These are phyloP conservation scores for Agrenia bidenticulata DNA, from an alignment of 2,888 invertebrate genomes.

Conservation along the genomic window DNA sequence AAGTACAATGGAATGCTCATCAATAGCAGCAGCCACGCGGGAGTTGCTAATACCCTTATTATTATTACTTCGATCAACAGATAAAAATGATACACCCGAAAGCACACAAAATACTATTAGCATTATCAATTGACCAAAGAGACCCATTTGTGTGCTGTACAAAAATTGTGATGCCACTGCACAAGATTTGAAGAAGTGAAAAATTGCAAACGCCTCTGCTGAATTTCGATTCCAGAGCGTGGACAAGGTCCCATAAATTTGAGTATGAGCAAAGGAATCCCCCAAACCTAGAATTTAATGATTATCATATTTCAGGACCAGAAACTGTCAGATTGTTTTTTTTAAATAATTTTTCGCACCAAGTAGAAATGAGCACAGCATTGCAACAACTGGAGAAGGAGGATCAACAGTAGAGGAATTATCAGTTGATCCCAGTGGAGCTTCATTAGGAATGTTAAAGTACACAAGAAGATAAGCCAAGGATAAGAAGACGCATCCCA, in stretches of 20 bases:
- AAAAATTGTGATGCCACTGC: background rate
- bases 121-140: background rate
- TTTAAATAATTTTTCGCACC: conserved; percentile 60
- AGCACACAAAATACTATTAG: background rate
- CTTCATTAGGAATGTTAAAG: conserved; percentile 78
- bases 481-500: conserved; percentile 80
- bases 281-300: conserved; percentile 64
- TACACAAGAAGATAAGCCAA: conserved; percentile 82
- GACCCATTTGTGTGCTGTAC: background rate
- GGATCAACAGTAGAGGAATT: conserved; percentile 55
- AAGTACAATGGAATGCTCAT: too few relatives aligned
- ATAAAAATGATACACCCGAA: background rate
- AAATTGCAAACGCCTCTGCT: conserved; percentile 93
- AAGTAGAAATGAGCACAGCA: conserved; percentile 84
- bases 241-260: conserved; percentile 89
- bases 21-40: too few relatives aligned
- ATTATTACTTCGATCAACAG: background rate
- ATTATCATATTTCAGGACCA: too few relatives aligned
- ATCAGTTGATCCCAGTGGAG: conserved; percentile 71
- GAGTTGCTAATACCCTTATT: too few relatives aligned
- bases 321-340: conserved; percentile 1
- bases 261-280: conserved; percentile 95
- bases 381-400: conserved; percentile 60
- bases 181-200: conserved; percentile 63
- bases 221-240: conserved; percentile 83